Evolutionary conservation across 2,113 vertebrate genomes (phyloP), one percentile per base, ranked within the genome.

Genomic region (Romanogobio albipinnatus): DNA sequence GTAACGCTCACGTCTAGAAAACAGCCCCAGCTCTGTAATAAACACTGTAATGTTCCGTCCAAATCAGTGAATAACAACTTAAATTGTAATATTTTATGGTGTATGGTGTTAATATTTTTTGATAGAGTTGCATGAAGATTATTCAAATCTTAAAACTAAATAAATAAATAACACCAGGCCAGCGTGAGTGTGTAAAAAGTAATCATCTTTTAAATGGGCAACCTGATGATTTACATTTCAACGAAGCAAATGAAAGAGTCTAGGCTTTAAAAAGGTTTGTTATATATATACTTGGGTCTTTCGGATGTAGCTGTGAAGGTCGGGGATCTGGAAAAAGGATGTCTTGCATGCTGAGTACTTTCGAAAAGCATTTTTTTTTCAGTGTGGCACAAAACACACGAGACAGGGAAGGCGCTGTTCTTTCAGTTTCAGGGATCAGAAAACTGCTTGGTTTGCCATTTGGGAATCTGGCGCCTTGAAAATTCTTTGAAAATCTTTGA

Each of bases 401-500:
- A 70, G 74, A 71, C 51, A 62, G 36, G 19, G 61, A 53, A 59
- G 47, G 43, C 71, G 66, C 51, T 36, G 70, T 77, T 70, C 45
- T 64, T 33, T 61, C 43, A 58, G 56, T 85, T 39, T 62, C 62
- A 59, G 82, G 83, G 85, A 88, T 68, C 74, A 82, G 59, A 84
- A 47, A 53, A 84, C 43, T 11, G 26, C 11, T 64, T 74, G 81
- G 87, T 74, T 81, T 9, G 10, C 78, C 84, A 86, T 84, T 84
- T 84, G 74, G 70, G 39, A 79, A 77, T 84, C 81, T 86, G 45
- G 29, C 80, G 74, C 76, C 76, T 70, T 15, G 14, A 85, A 89
- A 87, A 82, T 3, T 74, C 49, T 45, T 59, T 29, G 62, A 66
- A 87, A 83, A 71, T 29, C 49, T 19, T 74, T 49, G 17, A 22